These are phyloP conservation scores for Puntigrus tetrazona DNA, from an alignment of 2,113 vertebrate species.

Conservation along the genomic window DNA sequence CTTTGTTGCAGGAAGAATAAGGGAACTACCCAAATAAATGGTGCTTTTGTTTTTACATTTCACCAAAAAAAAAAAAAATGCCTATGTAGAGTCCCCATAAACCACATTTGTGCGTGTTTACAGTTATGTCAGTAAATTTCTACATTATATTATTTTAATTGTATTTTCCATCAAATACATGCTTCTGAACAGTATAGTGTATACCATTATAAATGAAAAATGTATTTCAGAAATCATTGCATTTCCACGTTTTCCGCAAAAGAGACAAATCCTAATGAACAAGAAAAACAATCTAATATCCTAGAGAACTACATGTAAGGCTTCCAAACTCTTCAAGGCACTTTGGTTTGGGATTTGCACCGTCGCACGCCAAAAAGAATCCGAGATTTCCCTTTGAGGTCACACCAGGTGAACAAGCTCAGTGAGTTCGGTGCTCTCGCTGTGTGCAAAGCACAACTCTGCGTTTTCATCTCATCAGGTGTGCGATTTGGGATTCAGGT, in stretches of 20 bases:
- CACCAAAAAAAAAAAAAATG: too few relatives aligned
- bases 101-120: too few relatives aligned
- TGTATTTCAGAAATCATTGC: neutral
- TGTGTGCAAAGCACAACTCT: constrained; percentile 14
- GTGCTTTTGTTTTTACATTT: neutral
- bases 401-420: constrained; percentile 64
- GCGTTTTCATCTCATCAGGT: constrained; percentile 49
- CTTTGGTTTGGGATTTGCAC: neutral
- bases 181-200: neutral
- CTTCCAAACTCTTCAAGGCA: constrained; percentile 11
- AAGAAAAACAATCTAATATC: neutral
- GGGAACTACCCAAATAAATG: too few relatives aligned
- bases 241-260: neutral
- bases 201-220: neutral
- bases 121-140: neutral
- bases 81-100: too few relatives aligned
- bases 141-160: neutral
- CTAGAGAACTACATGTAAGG: neutral
- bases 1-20: neutral
- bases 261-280: neutral
- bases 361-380: constrained; percentile 35
- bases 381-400: constrained; percentile 65
- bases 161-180: neutral
- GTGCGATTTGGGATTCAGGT: constrained; percentile 7
- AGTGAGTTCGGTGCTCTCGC: constrained; percentile 61